Percentiles rank a stretch among this genome's conserved stretches.
These are phyloP conservation scores for Crambe crambe DNA, from an alignment of 37 sponge, comb jelly and placozoan genomes.

Conservation along the genomic window DNA sequence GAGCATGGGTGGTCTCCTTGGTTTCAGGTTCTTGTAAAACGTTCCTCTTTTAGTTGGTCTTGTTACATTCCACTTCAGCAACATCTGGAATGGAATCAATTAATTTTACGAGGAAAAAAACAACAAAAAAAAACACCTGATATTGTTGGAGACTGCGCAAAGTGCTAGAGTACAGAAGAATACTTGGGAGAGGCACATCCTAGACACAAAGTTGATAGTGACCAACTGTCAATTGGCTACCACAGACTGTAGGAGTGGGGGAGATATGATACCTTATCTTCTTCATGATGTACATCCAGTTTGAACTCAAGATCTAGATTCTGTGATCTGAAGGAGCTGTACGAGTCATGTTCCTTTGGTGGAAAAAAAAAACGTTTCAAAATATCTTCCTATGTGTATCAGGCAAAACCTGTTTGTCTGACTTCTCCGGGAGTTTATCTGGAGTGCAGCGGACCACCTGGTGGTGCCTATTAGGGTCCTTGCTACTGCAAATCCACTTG, in stretches of 20 bases:
- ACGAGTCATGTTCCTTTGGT: conserved; percentile 80
- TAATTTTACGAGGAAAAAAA: no score
- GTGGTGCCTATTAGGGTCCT: conserved; percentile 69
- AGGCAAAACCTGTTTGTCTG: conserved; percentile 44
- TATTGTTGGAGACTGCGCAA: conserved; percentile 87
- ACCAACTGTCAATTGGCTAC: conserved; percentile 3
- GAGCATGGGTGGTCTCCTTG: conserved; percentile 53
- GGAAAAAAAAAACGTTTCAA: background rate
- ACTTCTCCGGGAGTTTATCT: conserved; percentile 61
- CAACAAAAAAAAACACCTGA: no score
- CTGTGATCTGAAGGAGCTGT: conserved; percentile 74
- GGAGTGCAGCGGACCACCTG: conserved; percentile 76
- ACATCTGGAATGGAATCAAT: conserved; percentile 2
- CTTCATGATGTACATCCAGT: conserved; percentile 31
- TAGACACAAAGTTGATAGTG: conserved; percentile 5
- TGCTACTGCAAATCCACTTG: conserved; percentile 54
- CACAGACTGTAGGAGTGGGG: background rate
- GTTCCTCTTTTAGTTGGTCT: conserved; percentile 85
- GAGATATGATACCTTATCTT: background rate
- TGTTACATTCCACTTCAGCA: conserved; percentile 45
- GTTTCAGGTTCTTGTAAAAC: conserved; percentile 54
- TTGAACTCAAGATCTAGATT: conserved; percentile 63
- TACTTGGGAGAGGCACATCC: conserved; percentile 35
- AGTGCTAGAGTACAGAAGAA: conserved; percentile 85
- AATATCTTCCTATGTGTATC: no score